These are phyloP conservation scores for Morone chrysops DNA, from an alignment of 2,113 vertebrate genomes.

Conservation along the genomic window DNA sequence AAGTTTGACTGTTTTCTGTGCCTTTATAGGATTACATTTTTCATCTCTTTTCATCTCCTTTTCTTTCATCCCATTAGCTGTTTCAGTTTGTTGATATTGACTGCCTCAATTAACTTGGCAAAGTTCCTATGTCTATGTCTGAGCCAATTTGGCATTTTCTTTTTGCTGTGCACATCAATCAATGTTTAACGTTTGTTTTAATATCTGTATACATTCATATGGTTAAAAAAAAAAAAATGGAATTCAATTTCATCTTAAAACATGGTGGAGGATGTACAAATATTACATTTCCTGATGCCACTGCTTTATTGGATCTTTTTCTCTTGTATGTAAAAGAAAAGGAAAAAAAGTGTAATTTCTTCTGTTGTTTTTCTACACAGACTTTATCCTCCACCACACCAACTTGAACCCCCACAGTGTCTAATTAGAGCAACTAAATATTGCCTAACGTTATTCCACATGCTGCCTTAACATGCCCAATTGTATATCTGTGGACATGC, in stretches of 20 bases:
- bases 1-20: constrained; percentile 27
- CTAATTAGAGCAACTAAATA: constrained; percentile 41
- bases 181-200: constrained; percentile 25
- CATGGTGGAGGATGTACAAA: background rate
- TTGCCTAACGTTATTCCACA: background rate
- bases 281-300: background rate
- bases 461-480: background rate
- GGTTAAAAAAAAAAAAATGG: background rate
- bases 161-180: constrained; percentile 28
- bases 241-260: constrained; percentile 25
- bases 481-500: constrained; percentile 1
- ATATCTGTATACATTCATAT: background rate
- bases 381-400: background rate
- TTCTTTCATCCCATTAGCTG: constrained; percentile 52
- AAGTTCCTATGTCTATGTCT: constrained; percentile 23
- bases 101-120: constrained; percentile 51
- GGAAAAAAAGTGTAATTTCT: background rate
- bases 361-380: constrained; percentile 16
- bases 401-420: constrained; percentile 16
- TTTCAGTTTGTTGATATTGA: constrained; percentile 54
- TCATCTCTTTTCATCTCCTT: constrained; percentile 60
- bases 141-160: constrained; percentile 38
- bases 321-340: background rate
- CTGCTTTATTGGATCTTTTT: background rate
- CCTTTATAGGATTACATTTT: constrained; percentile 39